Evolutionary conservation across 1,140 invertebrate species (phyloP), one percentile per base, ranked within the genome.

Genomic region (Drosophila persimilis): DNA sequence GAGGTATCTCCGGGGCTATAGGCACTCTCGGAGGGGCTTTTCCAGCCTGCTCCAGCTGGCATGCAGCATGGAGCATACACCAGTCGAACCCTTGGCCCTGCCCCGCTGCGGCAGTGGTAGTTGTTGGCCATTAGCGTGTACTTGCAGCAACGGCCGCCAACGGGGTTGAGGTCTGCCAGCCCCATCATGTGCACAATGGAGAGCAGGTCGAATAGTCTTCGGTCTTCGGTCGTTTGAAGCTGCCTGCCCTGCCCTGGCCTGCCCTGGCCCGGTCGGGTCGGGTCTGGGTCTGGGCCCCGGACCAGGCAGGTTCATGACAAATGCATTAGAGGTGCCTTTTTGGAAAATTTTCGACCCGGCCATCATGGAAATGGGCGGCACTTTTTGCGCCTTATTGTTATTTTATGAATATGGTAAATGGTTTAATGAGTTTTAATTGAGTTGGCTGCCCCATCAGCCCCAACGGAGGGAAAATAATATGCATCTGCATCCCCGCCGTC

Each of bases 361-460:
- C 26, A 59, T 59, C 50, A 71, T 73, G 67, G 54, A 71, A 58
- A 55, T 54, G 71, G 59, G 72, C 69, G 48, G 51, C 79, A 58
- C 59, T 73, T 59, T 74, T 86, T 67, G 58, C 59, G 58, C 54
- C 51, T 78, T 88, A 79, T 88, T 89, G 75, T 89, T 89, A 76
- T 86, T 83, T 83, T 86, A 88, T 86, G 83, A 78, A 86, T 86
- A 86, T 86, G 77, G 84, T 88, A 79, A 89, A 84, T 79, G 79
- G 72, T 88, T 88, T 88, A 88, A 88, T 88, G 83, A 88, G 78
- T 88, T 89, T 88, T 88, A 88, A 88, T 88, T 88, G 83, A 85
- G 80, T 54, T 47, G 52, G 46, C 50, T 69, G 66, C 61, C 39
- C 54, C 61, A 63, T 20, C 31, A 41, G 41, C 24, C 24, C 24